These are phyloP conservation scores for Araneus ventricosus DNA, from an alignment of 1,140 invertebrate genomes.

Conservation along the genomic window DNA sequence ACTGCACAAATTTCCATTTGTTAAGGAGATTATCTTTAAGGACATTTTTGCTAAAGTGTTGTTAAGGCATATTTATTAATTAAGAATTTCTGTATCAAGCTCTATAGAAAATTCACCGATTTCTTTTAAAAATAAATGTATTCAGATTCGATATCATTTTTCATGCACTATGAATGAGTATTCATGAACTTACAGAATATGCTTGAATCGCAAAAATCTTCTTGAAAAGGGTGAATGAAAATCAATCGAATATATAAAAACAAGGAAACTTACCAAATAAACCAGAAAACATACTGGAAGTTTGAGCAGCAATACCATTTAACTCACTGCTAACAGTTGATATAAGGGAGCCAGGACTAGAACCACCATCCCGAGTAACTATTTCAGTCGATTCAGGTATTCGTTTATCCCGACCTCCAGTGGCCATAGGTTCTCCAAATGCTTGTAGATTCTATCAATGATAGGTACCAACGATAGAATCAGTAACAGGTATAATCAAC, in stretches of 20 bases:
- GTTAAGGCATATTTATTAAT: too few species aligned
- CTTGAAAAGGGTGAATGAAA: background rate
- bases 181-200: background rate
- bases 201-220: background rate
- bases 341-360: slow-evolving; percentile 76
- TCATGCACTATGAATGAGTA: too few species aligned
- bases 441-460: slow-evolving; percentile 76
- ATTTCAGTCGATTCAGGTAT: slow-evolving; percentile 73
- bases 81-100: too few species aligned
- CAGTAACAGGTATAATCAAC: too few species aligned
- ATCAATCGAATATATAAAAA: slow-evolving; percentile 54
- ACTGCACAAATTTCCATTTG: too few species aligned
- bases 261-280: slow-evolving; percentile 87
- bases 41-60: too few species aligned
- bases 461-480: too few species aligned
- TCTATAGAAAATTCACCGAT: too few species aligned
- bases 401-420: slow-evolving; percentile 60
- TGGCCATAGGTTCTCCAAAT: slow-evolving; percentile 76
- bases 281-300: slow-evolving; percentile 94
- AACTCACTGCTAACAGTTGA: slow-evolving; percentile 79
- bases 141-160: too few species aligned
- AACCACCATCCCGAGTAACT: slow-evolving; percentile 67
- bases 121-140: too few species aligned
- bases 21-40: too few species aligned
- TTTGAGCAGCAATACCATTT: slow-evolving; percentile 93